phyloP scores from a whole-genome alignment of 2,888 invertebrate species.

The Liodrosophila aerea region DNA sequence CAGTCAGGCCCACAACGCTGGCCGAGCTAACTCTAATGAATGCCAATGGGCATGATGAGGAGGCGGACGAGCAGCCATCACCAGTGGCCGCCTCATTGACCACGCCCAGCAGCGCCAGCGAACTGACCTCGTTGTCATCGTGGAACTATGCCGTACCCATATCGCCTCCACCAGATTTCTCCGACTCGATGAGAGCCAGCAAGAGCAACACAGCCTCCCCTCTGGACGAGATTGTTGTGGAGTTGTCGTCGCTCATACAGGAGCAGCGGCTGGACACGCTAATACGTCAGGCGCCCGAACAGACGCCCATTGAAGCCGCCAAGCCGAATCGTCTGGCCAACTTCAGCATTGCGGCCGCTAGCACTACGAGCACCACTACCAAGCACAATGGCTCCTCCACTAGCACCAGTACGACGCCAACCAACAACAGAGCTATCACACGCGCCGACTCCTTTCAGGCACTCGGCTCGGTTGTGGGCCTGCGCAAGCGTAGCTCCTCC shows the following conservation, averaged over 20 bases:
- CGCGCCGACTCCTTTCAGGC: conserved; percentile 81
- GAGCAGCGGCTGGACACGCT: conserved; percentile 75
- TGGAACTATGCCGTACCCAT: conserved; percentile 81
- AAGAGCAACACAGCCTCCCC: conserved; percentile 47
- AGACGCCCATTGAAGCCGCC: conserved; percentile 70
- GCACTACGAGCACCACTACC: background rate
- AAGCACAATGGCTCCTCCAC: background rate
- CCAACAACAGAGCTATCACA: conserved; percentile 43
- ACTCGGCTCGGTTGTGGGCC: conserved; percentile 1
- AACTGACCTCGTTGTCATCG: conserved; percentile 64
- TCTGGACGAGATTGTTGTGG: conserved; percentile 76
- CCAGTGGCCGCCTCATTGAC: conserved; percentile 14
- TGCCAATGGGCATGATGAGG: conserved; percentile 1
- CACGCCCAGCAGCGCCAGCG: conserved; percentile 58
- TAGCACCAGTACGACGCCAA: background rate
- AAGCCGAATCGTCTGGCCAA: conserved; percentile 79
- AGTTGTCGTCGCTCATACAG: conserved; percentile 72
- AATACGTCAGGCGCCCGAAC: conserved; percentile 60
- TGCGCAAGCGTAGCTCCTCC: conserved; percentile 75
- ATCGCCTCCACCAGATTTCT: conserved; percentile 81
- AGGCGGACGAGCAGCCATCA: conserved; percentile 18
- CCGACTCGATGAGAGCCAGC: conserved; percentile 62
- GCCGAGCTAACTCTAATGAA: conserved; percentile 39
- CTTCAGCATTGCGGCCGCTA: conserved; percentile 70
- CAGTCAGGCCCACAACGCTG: conserved; percentile 35